phyloP scores from a whole-genome alignment of 2,888 invertebrate species.

The Hoplodrina blanda region DNA sequence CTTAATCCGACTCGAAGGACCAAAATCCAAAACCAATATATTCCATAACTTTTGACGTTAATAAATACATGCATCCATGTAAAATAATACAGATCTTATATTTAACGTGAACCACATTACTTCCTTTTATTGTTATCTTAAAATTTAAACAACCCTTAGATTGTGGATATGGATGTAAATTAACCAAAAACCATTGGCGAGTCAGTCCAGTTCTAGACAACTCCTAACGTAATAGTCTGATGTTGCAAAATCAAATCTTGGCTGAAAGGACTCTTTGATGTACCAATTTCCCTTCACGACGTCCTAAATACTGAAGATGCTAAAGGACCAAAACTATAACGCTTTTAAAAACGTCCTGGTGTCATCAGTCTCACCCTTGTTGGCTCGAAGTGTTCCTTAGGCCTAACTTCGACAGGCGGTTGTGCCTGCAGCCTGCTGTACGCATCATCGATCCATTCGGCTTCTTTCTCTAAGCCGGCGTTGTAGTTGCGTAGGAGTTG shows the following conservation, averaged over 20 bases:
- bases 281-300: neutral
- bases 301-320: neutral
- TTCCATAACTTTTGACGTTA: constrained; percentile 11
- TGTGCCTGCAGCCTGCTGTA: constrained; percentile 95
- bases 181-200: constrained; percentile 13
- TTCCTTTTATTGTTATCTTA: constrained; percentile 22
- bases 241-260: constrained; percentile 6
- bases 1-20: constrained; percentile 25
- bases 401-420: constrained; percentile 92
- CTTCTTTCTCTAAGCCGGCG: constrained; percentile 96
- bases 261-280: neutral
- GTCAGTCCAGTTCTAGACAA: neutral
- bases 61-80: constrained; percentile 42
- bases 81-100: constrained; percentile 32
- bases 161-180: constrained; percentile 6
- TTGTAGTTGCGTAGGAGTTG: constrained; percentile 97
- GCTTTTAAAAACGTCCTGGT: neutral
- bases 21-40: constrained; percentile 49
- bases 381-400: constrained; percentile 94
- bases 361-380: constrained; percentile 92
- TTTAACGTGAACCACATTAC: constrained; percentile 37
- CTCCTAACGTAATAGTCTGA: neutral
- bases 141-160: constrained; percentile 26
- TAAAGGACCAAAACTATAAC: constrained; percentile 3
- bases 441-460: constrained; percentile 96